Percentiles rank a stretch among this genome's conserved stretches.
phyloP scores from a whole-genome alignment of 2,113 vertebrate species.

The Bos indicus region DNA sequence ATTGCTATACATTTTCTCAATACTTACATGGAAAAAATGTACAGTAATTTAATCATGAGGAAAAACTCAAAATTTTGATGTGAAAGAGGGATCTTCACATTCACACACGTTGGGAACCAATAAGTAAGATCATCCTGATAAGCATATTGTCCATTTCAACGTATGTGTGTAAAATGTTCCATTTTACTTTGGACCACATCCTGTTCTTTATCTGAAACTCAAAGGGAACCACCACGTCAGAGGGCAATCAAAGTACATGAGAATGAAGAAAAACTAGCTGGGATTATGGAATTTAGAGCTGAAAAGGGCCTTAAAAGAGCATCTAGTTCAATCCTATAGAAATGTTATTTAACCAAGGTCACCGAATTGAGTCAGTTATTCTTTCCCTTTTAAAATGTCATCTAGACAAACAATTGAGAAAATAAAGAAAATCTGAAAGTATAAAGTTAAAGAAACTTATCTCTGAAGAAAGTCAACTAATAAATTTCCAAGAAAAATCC shows the following conservation, averaged over 20 bases:
- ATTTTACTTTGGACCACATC: background rate
- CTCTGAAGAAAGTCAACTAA: background rate
- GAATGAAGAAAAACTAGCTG: background rate
- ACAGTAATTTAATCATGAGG: background rate
- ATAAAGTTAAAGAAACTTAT: background rate
- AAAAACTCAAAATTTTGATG: background rate
- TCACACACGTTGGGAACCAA: background rate
- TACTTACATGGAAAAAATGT: background rate
- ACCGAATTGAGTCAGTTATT: background rate
- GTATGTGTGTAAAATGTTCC: background rate
- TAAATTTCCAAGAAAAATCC: background rate
- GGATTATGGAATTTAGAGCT: background rate
- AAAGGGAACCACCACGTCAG: background rate
- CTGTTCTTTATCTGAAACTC: background rate
- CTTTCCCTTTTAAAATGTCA: background rate
- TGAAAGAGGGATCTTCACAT: background rate
- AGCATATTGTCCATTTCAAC: background rate
- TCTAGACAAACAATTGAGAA: background rate
- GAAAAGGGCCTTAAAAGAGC: background rate
- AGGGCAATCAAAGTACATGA: background rate
- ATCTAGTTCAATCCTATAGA: background rate
- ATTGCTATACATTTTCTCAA: background rate
- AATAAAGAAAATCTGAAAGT: background rate
- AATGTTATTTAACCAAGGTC: background rate
- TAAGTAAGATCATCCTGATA: background rate